Base-by-base conservation (phyloP, 2,113 vertebrate species). In the Cololabis saira region DNA sequence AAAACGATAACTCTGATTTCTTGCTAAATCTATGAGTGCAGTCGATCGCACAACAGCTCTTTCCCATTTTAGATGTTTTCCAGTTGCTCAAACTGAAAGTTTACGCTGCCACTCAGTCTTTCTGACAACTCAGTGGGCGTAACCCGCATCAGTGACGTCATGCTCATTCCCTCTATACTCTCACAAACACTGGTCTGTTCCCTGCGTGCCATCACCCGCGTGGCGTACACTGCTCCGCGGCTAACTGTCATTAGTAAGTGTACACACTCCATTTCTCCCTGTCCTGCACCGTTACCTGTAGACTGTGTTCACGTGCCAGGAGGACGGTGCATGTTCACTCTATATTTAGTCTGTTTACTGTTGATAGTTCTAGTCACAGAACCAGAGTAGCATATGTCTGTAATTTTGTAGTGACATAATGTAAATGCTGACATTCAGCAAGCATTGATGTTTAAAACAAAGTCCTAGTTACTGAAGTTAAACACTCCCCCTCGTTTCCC, bases 401-500 rank as follows among this genome's bases (percentile, higher is more conserved):
- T 89, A 76, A 69, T 82, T 65, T 75, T 71, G 80, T 80, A 78
- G 74, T 71, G 77, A 89, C 79, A 88, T 80, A 92, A 82, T 91
- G 93, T 94, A 94, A 92, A 86, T 66, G 86, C 90, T 90, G 86
- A 89, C 85, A 89, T 95, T 94, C 94, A 93, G 89, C 92, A 84
- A 82, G 78, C 61, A 63, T 87, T 24, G 45, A 79, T 63, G 72
- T 82, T 81, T 51, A 83, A 84, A 75, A 63, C 49, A 57, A 78
- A 84, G 71, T 45, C 91, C 86, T 89, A 90, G 90, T 93, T 95
- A 92, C 93, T 91, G 81, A 85, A 90, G 92, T 90, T 91, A 79
- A 84, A 91, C 81, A 71, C 87, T 78, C 87, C 67, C 74, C 47
- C 74, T 83, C 67, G 66, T 92, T 61, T 50, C 14, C 50, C 17